A percentile compares a stretch with the other conserved stretches of the same genome.
Conservation (phyloP, 1,140 invertebrate species). For the Papilio polyxenes region DNA sequence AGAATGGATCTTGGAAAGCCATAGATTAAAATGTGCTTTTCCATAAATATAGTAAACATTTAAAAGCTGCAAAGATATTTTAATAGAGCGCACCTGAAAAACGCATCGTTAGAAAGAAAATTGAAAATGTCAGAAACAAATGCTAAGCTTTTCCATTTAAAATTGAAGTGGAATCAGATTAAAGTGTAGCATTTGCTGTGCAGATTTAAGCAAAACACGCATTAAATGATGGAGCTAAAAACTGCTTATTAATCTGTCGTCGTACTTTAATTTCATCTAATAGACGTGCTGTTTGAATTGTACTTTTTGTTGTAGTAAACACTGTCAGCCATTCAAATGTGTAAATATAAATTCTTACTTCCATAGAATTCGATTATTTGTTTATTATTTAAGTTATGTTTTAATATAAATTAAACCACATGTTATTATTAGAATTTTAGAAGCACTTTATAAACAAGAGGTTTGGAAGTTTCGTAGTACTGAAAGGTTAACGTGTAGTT, state of each 20-base stretch:
- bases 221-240: background rate
- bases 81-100: background rate
- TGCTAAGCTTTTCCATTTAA: constrained; percentile 7
- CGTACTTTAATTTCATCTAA: too few relatives aligned
- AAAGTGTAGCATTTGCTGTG: background rate
- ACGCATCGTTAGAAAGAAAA: background rate
- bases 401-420: too few relatives aligned
- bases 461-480: background rate
- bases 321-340: too few relatives aligned
- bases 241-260: too few relatives aligned
- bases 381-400: too few relatives aligned
- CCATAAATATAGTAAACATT: background rate
- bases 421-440: too few relatives aligned
- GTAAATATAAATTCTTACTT: too few relatives aligned
- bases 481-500: background rate
- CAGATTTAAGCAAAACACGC: background rate
- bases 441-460: background rate
- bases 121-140: constrained; percentile 15
- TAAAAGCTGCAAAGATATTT: background rate
- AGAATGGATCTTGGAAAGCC: too few relatives aligned
- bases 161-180: constrained; percentile 1
- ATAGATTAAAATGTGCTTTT: too few relatives aligned
- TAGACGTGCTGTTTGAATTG: too few relatives aligned
- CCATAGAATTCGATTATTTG: too few relatives aligned
- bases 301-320: too few relatives aligned